A percentile compares a stretch with the other conserved stretches of the same genome.
Conservation (phyloP, 1,140 invertebrate species). For the Eriocheir sinensis region DNA sequence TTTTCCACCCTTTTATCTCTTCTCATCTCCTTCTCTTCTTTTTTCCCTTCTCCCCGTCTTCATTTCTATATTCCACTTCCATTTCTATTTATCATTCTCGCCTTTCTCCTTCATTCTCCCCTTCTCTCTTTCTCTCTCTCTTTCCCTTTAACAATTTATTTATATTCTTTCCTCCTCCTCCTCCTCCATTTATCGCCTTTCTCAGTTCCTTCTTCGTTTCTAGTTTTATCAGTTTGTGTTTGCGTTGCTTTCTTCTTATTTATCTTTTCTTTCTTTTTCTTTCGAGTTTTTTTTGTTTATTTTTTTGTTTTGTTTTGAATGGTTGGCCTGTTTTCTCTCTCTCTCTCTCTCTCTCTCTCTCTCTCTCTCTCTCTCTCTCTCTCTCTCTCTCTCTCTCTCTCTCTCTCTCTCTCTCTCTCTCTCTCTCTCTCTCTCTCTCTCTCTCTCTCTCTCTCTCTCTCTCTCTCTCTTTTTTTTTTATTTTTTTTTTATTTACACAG, state of each 20-base stretch:
- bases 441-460: too few species aligned
- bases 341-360: conserved; percentile 15
- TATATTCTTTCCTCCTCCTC: neutral
- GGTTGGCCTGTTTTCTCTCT: neutral
- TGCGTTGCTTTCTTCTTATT: neutral
- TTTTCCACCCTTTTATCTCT: too few species aligned
- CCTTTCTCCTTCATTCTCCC: neutral
- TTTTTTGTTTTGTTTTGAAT: too few species aligned
- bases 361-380: conserved; percentile 45
- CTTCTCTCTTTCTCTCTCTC: too few species aligned
- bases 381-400: conserved; percentile 47
- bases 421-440: conserved; percentile 47
- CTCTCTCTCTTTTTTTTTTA: too few species aligned
- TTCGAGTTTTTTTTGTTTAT: neutral
- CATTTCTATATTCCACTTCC: too few species aligned
- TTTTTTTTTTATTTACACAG: too few species aligned
- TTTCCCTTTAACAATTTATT: neutral
- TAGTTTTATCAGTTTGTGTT: neutral
- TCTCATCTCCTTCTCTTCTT: too few species aligned
- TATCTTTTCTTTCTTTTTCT: neutral
- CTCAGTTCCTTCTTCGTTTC: neutral
- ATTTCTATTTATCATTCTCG: too few species aligned
- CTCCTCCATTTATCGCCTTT: neutral
- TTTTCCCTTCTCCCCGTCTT: neutral
- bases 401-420: conserved; percentile 47